Conservation (phyloP, 1,140 invertebrate genomes). For the Drosophila kikkawai region DNA sequence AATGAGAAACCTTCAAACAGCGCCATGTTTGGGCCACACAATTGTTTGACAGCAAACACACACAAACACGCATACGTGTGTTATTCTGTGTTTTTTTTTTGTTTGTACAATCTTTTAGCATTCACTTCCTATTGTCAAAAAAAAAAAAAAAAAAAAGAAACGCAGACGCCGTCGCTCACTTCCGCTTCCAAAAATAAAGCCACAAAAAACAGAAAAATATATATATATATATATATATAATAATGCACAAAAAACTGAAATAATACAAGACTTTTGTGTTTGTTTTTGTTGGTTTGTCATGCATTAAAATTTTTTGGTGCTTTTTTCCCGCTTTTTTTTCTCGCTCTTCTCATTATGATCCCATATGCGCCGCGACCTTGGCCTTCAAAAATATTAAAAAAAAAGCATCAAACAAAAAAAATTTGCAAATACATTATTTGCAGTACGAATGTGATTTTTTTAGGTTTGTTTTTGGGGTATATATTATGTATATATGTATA, state of each 20-base stretch:
- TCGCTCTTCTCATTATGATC: constrained; percentile 43
- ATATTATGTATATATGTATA: background rate
- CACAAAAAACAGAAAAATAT: background rate
- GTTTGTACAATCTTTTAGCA: constrained; percentile 61
- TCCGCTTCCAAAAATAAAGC: constrained; percentile 46
- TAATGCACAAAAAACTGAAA: constrained; percentile 4
- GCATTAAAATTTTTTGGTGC: constrained; percentile 45
- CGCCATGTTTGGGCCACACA: constrained; percentile 51
- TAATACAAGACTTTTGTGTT: constrained; percentile 12
- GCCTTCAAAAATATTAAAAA: constrained; percentile 46
- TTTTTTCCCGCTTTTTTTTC: constrained; percentile 12
- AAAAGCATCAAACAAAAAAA: constrained; percentile 38
- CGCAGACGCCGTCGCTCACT: constrained; percentile 73
- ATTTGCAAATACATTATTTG: constrained; percentile 43
- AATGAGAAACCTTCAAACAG: constrained; percentile 59
- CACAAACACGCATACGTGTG: constrained; percentile 14
- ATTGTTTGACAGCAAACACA: constrained; percentile 53
- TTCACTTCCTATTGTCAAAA: constrained; percentile 77
- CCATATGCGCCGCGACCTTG: constrained; percentile 59
- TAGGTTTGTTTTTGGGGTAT: constrained; percentile 2
- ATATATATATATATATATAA: constrained; percentile 15
- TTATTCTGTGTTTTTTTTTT: constrained; percentile 6
- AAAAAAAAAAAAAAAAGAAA: constrained; percentile 23
- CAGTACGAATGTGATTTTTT: constrained; percentile 36
- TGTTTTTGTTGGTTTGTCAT: constrained; percentile 21